Evolutionary conservation across 2,797 vertebrate species (phyloP).

Genomic region (Bothrops alternatus): DNA sequence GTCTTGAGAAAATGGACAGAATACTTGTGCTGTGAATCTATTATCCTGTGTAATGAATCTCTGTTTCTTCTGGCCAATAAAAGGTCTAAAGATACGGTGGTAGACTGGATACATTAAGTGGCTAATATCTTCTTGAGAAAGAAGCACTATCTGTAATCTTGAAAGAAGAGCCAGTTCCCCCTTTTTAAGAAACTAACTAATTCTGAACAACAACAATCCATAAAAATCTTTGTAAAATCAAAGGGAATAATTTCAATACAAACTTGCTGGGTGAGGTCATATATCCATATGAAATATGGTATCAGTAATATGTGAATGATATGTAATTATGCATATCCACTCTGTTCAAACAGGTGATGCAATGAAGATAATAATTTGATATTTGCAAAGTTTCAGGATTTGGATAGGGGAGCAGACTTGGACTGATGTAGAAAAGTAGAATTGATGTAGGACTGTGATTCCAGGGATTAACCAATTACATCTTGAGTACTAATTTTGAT

Average conservation of each 20-base stretch:
- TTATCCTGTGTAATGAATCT: neutral
- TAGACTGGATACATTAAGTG: neutral
- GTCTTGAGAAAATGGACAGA: too few species aligned
- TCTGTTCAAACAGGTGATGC: neutral
- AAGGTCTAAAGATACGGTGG: neutral
- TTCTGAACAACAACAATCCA: neutral
- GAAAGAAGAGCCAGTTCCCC: neutral
- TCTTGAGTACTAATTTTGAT: neutral
- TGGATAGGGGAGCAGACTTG: neutral
- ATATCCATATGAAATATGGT: neutral
- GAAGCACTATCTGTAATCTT: neutral
- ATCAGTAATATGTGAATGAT: neutral
- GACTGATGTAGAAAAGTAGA: neutral
- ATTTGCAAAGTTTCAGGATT: neutral
- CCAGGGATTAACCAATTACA: neutral
- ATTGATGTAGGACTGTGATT: neutral
- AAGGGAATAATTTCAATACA: neutral
- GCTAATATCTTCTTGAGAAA: neutral
- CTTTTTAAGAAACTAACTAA: neutral
- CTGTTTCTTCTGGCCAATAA: neutral
- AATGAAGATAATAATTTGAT: neutral
- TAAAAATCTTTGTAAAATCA: neutral
- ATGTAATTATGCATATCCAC: neutral
- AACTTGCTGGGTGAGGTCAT: neutral
- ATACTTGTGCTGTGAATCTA: neutral